phyloP scores from a whole-genome alignment of 2,113 vertebrate genomes.

The Peromyscus maniculatus region DNA sequence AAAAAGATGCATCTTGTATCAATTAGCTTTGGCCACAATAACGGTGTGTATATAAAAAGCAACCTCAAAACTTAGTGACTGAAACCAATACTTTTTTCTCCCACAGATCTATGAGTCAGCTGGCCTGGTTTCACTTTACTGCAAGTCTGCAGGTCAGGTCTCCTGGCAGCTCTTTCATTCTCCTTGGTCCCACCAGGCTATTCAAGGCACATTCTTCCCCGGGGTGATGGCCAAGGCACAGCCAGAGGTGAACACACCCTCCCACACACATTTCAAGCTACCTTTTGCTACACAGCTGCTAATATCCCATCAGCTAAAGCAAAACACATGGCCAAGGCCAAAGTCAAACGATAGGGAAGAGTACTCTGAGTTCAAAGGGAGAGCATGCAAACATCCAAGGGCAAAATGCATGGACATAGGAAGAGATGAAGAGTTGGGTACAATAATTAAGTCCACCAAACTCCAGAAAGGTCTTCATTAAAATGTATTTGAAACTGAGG shows the following conservation, averaged over 20 bases:
- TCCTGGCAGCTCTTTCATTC: background rate
- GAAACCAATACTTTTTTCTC: background rate
- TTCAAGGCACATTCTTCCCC: slow-evolving; percentile 24
- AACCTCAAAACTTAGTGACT: slow-evolving; percentile 31
- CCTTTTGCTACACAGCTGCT: slow-evolving; percentile 36
- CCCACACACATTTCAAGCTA: background rate
- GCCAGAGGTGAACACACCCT: background rate
- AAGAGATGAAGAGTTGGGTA: background rate
- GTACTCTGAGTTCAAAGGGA: background rate
- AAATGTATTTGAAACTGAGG: slow-evolving; percentile 42
- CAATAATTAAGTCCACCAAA: background rate
- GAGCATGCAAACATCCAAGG: background rate
- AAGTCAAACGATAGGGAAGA: background rate
- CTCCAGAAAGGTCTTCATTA: background rate
- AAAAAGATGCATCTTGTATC: slow-evolving; percentile 52
- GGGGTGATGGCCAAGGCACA: background rate
- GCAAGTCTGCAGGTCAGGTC: background rate
- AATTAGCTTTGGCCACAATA: slow-evolving; percentile 58
- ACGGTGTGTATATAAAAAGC: slow-evolving; percentile 41
- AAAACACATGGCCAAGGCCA: background rate
- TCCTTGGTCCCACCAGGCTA: background rate
- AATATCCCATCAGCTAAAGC: slow-evolving; percentile 3
- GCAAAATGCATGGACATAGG: background rate
- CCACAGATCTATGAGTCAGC: slow-evolving; percentile 45
- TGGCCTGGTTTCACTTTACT: slow-evolving; percentile 38